Evolutionary conservation across 2,797 vertebrate genomes (phyloP).

Genomic region (Scarus forsteni): DNA sequence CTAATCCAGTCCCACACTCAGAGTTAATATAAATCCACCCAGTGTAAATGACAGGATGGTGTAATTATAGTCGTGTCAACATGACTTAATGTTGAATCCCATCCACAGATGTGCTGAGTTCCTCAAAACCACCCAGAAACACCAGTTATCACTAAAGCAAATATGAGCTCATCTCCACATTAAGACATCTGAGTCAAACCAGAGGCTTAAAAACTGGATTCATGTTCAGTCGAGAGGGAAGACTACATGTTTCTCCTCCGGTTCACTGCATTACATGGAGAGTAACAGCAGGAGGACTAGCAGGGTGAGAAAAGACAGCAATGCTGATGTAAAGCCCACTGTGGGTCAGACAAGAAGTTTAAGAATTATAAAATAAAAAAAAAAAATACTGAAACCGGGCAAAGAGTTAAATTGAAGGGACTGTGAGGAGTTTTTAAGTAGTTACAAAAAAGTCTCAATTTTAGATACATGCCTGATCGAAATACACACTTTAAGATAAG

Average conservation of each 20-base stretch:
- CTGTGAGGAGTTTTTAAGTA: no score
- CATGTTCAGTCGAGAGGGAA: conserved; percentile 36
- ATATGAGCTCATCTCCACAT: conserved; percentile 76
- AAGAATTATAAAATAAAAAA: no score
- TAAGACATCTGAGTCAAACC: conserved; percentile 58
- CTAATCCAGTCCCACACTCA: conserved; percentile 24
- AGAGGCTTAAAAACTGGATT: conserved; percentile 42
- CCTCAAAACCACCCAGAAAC: conserved; percentile 53
- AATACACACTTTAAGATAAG: no score
- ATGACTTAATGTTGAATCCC: conserved; percentile 74
- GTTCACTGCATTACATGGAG: not conserved
- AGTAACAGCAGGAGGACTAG: no score
- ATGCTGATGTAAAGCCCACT: no score
- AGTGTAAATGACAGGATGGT: conserved; percentile 62
- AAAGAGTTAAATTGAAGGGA: no score
- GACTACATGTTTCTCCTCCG: conserved; percentile 20
- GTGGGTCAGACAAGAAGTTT: no score
- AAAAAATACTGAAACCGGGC: no score
- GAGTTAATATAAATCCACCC: conserved; percentile 32
- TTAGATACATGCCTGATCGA: no score
- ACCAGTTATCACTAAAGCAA: conserved; percentile 55
- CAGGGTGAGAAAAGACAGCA: no score
- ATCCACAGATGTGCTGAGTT: conserved; percentile 72
- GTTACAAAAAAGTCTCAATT: no score
- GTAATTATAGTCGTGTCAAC: conserved; percentile 74